Base-by-base conservation (phyloP, 1,140 invertebrate genomes). In the Glossosoma conforme region DNA sequence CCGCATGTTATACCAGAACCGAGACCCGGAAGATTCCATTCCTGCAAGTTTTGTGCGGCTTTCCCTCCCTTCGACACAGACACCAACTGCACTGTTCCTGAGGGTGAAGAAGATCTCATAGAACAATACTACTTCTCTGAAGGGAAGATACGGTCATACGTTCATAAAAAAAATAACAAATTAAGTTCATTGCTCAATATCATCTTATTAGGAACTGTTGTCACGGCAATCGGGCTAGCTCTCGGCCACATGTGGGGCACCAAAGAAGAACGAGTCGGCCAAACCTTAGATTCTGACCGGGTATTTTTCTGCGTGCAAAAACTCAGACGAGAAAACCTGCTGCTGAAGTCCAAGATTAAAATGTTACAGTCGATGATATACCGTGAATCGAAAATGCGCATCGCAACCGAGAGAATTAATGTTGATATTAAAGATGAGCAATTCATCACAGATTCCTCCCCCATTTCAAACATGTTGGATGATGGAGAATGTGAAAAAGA, bases 171-270 rank as follows among this genome's bases (percentile, higher is more conserved):
- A 56, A 75, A 75, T 53, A 73, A 73, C 48, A 67, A 65, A 47
- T 55, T 75, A 11, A 74, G 71, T 45, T 67, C 63, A 17, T 61
- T 75, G 6, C 62, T 75, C 2, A 72, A 75, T 43, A 67, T 72
- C 11, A 67, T 75, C 24, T 63, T 75, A 30, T 45, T 75, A 10
- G 70, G 68, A 25, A 73, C 69, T 61, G 64, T 75, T 9, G 68
- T 75, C 21, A 73, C 67, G 10, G 67, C 71, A 20, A 66, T 65
- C 35, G 69, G 69, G 2, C 64, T 75, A 17, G 71, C 72, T 10
- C 66, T 75, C 17, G 72, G 72, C 0, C 69, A 74, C 44, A 68
- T 73, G 62, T 75, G 71, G 72, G 71, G 71, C 15, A 68, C 63
- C 13, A 70, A 64, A 60, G 67, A 72, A 54, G 69, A 72, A 28